A percentile compares a stretch with the other conserved stretches of the same genome.
phyloP scores from a whole-genome alignment of 2,888 invertebrate species.

The Polyommatus icarus region DNA sequence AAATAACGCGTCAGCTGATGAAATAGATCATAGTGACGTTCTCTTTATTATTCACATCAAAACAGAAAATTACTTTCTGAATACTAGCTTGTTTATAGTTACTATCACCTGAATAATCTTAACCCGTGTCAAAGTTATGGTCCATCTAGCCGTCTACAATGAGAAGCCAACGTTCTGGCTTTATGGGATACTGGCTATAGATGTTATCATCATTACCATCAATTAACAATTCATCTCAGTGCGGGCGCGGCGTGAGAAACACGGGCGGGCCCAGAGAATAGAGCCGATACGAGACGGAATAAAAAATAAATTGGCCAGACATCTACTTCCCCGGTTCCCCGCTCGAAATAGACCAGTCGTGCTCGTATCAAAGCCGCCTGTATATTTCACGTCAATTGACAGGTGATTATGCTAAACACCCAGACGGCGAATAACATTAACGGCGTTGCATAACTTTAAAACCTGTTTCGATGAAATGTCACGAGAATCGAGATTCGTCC shows the following conservation, averaged over 20 bases:
- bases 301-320: not conserved
- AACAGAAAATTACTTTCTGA: not conserved
- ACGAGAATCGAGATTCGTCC: constrained; percentile 58
- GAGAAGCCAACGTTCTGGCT: not conserved
- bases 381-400: constrained; percentile 55
- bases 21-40: not conserved
- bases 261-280: not conserved
- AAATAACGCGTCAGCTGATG: not conserved
- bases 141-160: not conserved
- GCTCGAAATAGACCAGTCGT: constrained; percentile 25
- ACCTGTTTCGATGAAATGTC: constrained; percentile 70
- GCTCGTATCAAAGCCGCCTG: not conserved
- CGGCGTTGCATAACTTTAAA: constrained; percentile 71
- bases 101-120: not conserved
- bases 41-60: not conserved
- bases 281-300: not conserved
- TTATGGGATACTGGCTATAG: not conserved
- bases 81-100: not conserved
- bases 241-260: constrained; percentile 4
- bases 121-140: not conserved
- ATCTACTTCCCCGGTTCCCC: not conserved
- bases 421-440: constrained; percentile 58
- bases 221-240: constrained; percentile 15
- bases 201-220: constrained; percentile 8
- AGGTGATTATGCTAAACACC: constrained; percentile 65